Conservation (phyloP, 2,113 vertebrate genomes). For the Hylia prasina region DNA sequence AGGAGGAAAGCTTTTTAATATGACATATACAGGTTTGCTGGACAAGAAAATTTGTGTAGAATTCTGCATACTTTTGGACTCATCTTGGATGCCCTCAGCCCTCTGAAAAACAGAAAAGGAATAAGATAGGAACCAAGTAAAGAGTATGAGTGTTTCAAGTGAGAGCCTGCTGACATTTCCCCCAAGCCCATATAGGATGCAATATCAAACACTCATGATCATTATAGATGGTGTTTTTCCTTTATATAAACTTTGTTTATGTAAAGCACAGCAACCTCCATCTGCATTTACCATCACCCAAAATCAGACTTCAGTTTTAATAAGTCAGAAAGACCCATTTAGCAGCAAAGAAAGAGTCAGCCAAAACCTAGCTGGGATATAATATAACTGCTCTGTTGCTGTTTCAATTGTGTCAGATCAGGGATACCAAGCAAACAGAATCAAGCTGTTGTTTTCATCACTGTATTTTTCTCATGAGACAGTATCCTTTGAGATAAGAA, state of each 20-base stretch:
- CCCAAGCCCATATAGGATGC: background rate
- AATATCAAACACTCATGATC: background rate
- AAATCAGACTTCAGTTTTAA: background rate
- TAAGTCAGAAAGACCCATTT: background rate
- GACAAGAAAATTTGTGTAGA: background rate
- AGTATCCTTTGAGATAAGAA: background rate
- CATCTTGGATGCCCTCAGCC: background rate
- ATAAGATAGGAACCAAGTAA: background rate
- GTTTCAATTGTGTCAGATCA: background rate
- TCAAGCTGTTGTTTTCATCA: background rate
- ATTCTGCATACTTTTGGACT: background rate
- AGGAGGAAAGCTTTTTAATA: background rate
- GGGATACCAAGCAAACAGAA: background rate
- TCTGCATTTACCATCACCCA: background rate
- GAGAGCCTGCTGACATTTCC: background rate
- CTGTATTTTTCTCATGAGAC: background rate
- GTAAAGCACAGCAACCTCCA: background rate
- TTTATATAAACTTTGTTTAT: background rate
- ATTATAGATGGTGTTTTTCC: background rate
- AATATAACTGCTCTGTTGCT: background rate
- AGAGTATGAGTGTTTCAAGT: background rate
- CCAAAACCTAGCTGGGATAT: background rate
- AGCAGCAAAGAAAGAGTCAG: background rate
- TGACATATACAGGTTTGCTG: background rate
- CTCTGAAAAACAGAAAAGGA: background rate